Evolutionary conservation across 2,888 invertebrate species (phyloP), one percentile per base, ranked within the genome.

Genomic region (Stratiomys singularior): DNA sequence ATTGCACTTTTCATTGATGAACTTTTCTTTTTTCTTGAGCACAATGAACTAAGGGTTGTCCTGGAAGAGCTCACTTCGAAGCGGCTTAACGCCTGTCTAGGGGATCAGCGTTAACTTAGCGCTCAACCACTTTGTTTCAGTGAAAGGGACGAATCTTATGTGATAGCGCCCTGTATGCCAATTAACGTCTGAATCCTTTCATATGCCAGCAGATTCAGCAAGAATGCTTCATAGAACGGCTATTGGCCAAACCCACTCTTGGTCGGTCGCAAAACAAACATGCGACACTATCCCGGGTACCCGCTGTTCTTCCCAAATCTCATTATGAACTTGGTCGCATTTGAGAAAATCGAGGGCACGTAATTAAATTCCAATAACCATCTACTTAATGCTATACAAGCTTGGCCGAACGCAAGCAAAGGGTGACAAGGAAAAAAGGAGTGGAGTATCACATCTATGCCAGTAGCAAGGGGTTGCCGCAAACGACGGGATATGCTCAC

Each of bases 341-440:
- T 64, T 64, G 13, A 25, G 21, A 30, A 30, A 56, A 72, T 58
- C 21, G 56, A 72, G 58, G 56, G 28, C 56, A 72, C 28, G 72
- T 56, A 72, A 72, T 72, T 72, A 72, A 58, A 72, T 72, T 72
- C 72, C 72, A 72, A 72, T 72, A 72, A 72, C 56, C 56, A 67
- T 67, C 67, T 18, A 67, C 44, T 37, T 67, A 21, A 46, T 44
- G 44, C 67, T 67, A 13, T 37, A 46, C 21, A 67, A 46, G 27
- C 23, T 15, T 15, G 21, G 46, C 11, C 18, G 23, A 1, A 44
- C 44, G 67, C 2, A 5, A 60, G 23, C 7, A 7, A 21, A 18
- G 9, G 15, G 67, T 2, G 27, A 67, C 13, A 7, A 37, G 46
- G 4, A 67, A 23, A 46, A 46, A 44, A 27, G 67, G 67, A 67